These are phyloP conservation scores for Hydropsyche betteni DNA, from an alignment of 2,888 invertebrate genomes.

Conservation along the genomic window DNA sequence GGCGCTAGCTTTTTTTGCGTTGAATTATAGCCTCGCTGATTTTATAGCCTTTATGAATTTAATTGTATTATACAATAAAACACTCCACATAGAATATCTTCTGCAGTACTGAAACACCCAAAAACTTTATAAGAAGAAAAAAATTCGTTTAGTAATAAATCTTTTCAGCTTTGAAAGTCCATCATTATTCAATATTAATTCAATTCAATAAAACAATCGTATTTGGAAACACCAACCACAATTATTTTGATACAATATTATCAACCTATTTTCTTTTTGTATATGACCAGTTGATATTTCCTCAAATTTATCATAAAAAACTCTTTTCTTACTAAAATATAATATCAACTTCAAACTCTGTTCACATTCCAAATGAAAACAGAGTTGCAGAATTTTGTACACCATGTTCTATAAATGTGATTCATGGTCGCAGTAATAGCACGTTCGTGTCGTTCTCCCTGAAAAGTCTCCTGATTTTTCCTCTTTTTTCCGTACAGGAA, in stretches of 20 bases:
- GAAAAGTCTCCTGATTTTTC: constrained; percentile 9
- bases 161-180: too few species aligned
- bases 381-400: constrained; percentile 5
- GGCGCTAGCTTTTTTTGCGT: not conserved
- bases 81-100: constrained; percentile 19
- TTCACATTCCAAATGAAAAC: too few species aligned
- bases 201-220: too few species aligned
- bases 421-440: constrained; percentile 23
- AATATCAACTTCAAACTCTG: too few species aligned
- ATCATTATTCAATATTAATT: too few species aligned
- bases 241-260: too few species aligned
- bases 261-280: too few species aligned
- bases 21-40: constrained; percentile 23
- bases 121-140: not conserved
- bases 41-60: constrained; percentile 27
- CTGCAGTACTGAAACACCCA: not conserved
- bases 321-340: too few species aligned
- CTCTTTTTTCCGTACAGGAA: not conserved
- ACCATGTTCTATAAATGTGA: constrained; percentile 24
- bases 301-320: too few species aligned
- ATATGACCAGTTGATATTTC: too few species aligned
- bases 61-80: constrained; percentile 25
- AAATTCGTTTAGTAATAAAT: too few species aligned
- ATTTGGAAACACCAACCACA: too few species aligned
- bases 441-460: constrained; percentile 23